Evolutionary conservation across 2,113 vertebrate genomes (phyloP).

Genomic region (Nothobranchius kuhntae): DNA sequence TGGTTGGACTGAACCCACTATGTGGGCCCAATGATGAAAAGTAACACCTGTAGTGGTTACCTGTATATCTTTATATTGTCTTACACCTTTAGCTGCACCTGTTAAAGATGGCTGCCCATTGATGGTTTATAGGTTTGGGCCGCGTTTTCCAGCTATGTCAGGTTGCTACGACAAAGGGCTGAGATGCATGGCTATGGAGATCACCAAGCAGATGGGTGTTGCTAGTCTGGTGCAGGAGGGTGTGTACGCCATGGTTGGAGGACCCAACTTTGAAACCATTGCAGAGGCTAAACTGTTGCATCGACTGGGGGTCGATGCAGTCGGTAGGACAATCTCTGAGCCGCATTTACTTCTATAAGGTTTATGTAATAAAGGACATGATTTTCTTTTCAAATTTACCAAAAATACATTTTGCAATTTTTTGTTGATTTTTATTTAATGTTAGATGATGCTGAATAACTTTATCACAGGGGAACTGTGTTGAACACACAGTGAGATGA

Average conservation of each 20-base stretch:
- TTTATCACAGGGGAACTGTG: too few species aligned
- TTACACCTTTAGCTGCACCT: too few species aligned
- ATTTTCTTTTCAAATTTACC: too few species aligned
- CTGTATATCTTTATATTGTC: too few species aligned
- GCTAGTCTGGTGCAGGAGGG: conserved; percentile 73
- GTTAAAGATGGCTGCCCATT: neutral
- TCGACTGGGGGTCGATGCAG: conserved; percentile 81
- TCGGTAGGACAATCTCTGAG: conserved; percentile 68
- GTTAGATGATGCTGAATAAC: too few species aligned
- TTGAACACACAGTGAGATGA: neutral
- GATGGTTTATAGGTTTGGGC: conserved; percentile 75
- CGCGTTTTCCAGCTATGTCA: conserved; percentile 83
- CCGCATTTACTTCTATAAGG: neutral
- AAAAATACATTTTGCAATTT: too few species aligned
- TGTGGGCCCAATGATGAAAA: conserved; percentile 82
- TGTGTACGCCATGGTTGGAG: conserved; percentile 84
- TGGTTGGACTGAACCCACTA: conserved; percentile 80
- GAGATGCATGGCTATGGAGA: conserved; percentile 69
- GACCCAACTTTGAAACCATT: conserved; percentile 82
- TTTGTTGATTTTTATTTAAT: too few species aligned
- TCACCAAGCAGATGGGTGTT: conserved; percentile 73
- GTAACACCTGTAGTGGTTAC: conserved; percentile 44
- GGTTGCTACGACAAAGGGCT: conserved; percentile 79
- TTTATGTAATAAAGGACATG: too few species aligned
- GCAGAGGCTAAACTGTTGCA: conserved; percentile 81